These are phyloP conservation scores for Falco columbarius DNA, from an alignment of 2,797 vertebrate species.

Conservation along the genomic window DNA sequence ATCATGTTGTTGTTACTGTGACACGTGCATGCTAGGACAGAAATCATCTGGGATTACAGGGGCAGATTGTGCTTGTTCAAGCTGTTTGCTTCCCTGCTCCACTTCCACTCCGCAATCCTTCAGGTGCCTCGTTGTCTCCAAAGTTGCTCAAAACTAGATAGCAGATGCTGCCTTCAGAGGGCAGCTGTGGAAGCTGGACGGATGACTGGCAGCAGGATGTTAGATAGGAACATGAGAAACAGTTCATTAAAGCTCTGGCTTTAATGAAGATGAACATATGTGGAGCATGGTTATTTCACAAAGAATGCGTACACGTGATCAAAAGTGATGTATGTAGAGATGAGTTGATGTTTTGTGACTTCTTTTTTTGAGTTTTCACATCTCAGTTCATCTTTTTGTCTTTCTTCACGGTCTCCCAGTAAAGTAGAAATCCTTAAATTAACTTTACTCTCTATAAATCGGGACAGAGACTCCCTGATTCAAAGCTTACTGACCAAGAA, in stretches of 20 bases:
- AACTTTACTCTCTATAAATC: not conserved
- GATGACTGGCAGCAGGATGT: not conserved
- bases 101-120: not conserved
- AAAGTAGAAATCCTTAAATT: not conserved
- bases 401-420: not conserved
- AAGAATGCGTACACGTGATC: too few species aligned
- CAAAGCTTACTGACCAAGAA: not conserved
- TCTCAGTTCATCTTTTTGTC: not conserved
- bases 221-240: not conserved
- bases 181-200: not conserved
- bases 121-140: not conserved
- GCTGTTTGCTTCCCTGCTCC: not conserved
- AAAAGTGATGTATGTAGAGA: not conserved
- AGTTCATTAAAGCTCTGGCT: not conserved
- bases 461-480: not conserved
- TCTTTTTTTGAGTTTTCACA: not conserved
- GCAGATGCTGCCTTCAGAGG: not conserved
- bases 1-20: not conserved
- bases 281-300: not conserved
- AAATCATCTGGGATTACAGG: not conserved
- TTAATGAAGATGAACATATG: not conserved
- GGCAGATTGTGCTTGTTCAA: not conserved
- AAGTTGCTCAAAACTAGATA: not conserved
- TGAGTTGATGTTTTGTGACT: not conserved
- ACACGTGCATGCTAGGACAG: fast-evolving